Base-by-base conservation (phyloP, 2,797 vertebrate genomes). In the Chelidonichthys spinosus region DNA sequence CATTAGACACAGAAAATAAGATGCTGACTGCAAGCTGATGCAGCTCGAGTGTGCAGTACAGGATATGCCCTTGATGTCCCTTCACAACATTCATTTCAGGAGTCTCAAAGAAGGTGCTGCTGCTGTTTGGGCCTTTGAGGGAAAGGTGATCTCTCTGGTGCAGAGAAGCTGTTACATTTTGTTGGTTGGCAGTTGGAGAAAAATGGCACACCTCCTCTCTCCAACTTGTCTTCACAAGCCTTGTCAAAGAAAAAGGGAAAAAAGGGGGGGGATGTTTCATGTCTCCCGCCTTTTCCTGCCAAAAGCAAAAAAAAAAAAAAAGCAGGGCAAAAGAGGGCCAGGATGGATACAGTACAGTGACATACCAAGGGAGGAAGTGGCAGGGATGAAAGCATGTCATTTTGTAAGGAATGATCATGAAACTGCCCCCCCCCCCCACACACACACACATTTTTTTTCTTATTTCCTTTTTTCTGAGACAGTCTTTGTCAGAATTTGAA, bases 261-360 rank as follows among this genome's bases (percentile, higher is more conserved):
- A 81, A 76, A 75, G 58, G 8, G 83, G 87, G 82, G 85, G 83
- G 85, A 76, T 83, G 84, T 93, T 93, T 93, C 88, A 90, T 92
- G 90, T 92, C 88, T 90, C 56, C 85, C 90, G 87, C 92, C 90
- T 93, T 90, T 89, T 83, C 79, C 83, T 90, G 90, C 90, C 83
- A 88, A 86, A 85, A 90, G 87, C 83, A 73, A 87, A 86, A 76
- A 87, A 85, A 82, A 75, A 76, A 44, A 5, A 44, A 87, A 85
- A 82, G 74, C 76, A 84, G 75, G 80, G 83, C 80, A 89, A 83
- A 85, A 82, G 75, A 89, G 87, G 89, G 77, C 81, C 63, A 25
- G 73, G 79, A 89, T 81, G 78, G 85, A 87, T 77, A 86, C 72
- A 86, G 85, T 93, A n/a, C n/a, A n/a, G n/a, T n/a, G 92, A 91